Conservation (phyloP, 2,797 vertebrate species). For the Acrossocheilus wenchowensis region DNA sequence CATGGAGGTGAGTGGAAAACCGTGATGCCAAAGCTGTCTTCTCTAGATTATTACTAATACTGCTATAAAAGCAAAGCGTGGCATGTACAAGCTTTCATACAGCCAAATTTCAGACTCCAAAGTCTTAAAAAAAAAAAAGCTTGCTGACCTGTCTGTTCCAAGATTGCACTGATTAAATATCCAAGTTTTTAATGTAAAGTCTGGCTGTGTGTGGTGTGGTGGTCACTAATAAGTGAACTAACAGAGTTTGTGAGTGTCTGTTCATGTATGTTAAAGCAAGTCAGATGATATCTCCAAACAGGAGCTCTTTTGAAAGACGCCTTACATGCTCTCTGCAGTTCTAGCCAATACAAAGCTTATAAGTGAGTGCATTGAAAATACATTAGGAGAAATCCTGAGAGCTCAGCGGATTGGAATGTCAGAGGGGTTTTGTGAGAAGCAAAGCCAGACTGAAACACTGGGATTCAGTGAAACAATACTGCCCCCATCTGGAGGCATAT, state of each 20-base stretch:
- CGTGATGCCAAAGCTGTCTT: background rate
- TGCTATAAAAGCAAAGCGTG: background rate
- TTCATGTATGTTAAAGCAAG: constrained; percentile 7
- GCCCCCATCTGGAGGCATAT: constrained; percentile 65
- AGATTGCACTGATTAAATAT: constrained; percentile 56
- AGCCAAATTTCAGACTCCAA: constrained; percentile 30
- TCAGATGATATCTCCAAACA: constrained; percentile 46
- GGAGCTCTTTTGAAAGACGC: constrained; percentile 48
- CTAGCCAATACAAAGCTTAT: constrained; percentile 58
- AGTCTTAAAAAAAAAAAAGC: constrained; percentile 27
- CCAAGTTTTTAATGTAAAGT: constrained; percentile 7
- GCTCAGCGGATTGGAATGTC: constrained; percentile 67
- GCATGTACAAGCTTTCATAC: background rate
- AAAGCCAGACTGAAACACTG: constrained; percentile 3
- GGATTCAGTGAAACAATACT: constrained; percentile 55
- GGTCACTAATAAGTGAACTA: background rate
- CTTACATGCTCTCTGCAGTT: constrained; percentile 58
- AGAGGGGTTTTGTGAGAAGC: constrained; percentile 39
- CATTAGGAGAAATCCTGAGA: constrained; percentile 65
- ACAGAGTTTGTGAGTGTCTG: background rate
- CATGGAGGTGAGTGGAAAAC: constrained; percentile 77
- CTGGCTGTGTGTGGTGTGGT: background rate
- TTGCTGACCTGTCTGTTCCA: constrained; percentile 52
- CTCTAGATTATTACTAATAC: background rate
- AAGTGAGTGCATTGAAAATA: constrained; percentile 71